Conservation (phyloP, 2,888 invertebrate species). For the Cyclophora albipunctata region DNA sequence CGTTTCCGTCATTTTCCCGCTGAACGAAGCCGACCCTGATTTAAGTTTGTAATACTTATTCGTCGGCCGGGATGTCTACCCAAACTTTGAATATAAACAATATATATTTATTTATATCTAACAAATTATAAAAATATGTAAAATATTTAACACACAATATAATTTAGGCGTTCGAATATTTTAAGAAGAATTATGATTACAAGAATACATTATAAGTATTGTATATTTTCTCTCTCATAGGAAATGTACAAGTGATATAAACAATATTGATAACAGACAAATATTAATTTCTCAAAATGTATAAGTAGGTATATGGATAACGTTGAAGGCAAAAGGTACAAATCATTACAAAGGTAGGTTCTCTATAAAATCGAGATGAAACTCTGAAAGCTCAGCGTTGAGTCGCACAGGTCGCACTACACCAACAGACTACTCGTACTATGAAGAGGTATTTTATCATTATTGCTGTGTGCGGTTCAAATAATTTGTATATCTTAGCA, state of each 20-base stretch:
- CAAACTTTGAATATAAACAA: slow-evolving; percentile 16
- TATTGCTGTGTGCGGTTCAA: too few species aligned
- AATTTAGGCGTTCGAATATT: slow-evolving; percentile 40
- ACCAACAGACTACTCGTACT: too few species aligned
- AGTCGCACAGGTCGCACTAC: too few species aligned
- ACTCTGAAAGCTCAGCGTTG: too few species aligned
- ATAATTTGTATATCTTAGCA: too few species aligned
- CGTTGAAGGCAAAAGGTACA: slow-evolving; percentile 2
- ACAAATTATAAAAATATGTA: slow-evolving; percentile 12
- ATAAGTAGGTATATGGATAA: slow-evolving; percentile 1
- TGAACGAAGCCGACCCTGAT: too few species aligned
- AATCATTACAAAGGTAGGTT: not conserved
- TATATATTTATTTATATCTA: slow-evolving; percentile 3
- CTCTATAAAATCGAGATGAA: slow-evolving; percentile 2
- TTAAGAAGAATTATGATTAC: slow-evolving; percentile 39
- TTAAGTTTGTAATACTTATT: too few species aligned
- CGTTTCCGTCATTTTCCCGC: too few species aligned
- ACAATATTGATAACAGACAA: slow-evolving; percentile 6
- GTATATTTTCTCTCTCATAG: slow-evolving; percentile 62
- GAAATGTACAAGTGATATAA: slow-evolving; percentile 49
- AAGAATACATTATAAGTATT: slow-evolving; percentile 36
- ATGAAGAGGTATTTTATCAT: too few species aligned
- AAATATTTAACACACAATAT: slow-evolving; percentile 47
- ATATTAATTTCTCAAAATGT: slow-evolving; percentile 12
- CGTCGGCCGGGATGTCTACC: too few species aligned